These are phyloP conservation scores for Drosophila kurseongensis DNA, from an alignment of 1,140 invertebrate species.

Conservation along the genomic window DNA sequence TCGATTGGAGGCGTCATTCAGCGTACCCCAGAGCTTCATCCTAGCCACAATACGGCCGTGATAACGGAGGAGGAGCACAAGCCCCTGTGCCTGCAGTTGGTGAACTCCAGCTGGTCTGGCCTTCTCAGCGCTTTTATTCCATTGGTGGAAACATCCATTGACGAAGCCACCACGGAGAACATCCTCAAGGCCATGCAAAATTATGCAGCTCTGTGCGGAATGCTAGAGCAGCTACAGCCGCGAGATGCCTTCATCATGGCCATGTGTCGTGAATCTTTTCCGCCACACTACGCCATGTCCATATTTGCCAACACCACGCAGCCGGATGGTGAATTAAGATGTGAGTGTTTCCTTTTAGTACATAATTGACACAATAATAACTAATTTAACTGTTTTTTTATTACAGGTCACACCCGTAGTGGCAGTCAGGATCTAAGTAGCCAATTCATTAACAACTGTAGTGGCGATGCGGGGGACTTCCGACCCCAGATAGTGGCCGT, in stretches of 20 bases:
- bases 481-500: slow-evolving; percentile 97
- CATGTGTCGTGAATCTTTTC: slow-evolving; percentile 97
- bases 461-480: slow-evolving; percentile 86
- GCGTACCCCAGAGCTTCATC: slow-evolving; percentile 76
- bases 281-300: slow-evolving; percentile 96
- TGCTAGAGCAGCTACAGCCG: slow-evolving; percentile 89
- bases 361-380: neutral
- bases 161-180: slow-evolving; percentile 95
- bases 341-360: slow-evolving; percentile 27
- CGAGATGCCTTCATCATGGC: slow-evolving; percentile 97
- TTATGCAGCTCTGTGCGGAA: slow-evolving; percentile 92
- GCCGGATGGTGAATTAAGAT: slow-evolving; percentile 77
- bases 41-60: slow-evolving; percentile 84
- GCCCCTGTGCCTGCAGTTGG: slow-evolving; percentile 90
- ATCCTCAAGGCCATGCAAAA: slow-evolving; percentile 96
- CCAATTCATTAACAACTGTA: slow-evolving; percentile 87
- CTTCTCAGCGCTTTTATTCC: slow-evolving; percentile 95
- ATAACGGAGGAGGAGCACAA: slow-evolving; percentile 85
- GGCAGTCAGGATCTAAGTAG: slow-evolving; percentile 85
- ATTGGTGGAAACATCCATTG: slow-evolving; percentile 97
- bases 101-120: slow-evolving; percentile 98
- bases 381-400: neutral
- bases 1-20: slow-evolving; percentile 87
- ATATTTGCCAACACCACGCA: slow-evolving; percentile 87
- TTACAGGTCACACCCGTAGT: slow-evolving; percentile 75